Evolutionary conservation across 2,888 invertebrate genomes (phyloP), one percentile per base, ranked within the genome.

Genomic region (Bombylius major): DNA sequence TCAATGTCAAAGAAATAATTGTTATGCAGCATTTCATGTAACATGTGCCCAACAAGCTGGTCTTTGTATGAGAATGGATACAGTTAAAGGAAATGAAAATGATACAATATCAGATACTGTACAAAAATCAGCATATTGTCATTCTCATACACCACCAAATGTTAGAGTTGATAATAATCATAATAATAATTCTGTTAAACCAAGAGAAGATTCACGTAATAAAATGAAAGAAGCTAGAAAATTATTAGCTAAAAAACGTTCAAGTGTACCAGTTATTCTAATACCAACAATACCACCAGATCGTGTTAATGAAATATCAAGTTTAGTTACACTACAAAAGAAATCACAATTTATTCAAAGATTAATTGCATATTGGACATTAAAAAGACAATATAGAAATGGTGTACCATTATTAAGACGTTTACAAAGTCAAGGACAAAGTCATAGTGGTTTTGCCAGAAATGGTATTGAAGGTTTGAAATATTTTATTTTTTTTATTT

Each of bases 21-120:
- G 97, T 70, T 97, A 96, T 70, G 89, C 93, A 9, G 97, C 98
- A 1, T 99, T 99, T 76, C 99, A 99, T 72, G 99, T 99, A 5
- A 99, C 99, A 0, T 99, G 99, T 74, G 99, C 98, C 1, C 96
- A 97, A 71, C 93, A 91, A 69, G 95, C 96, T 33, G 82, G 84
- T 1, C 78, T 99, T 1, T 89, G 90, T 68, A 96, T 96, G 96
- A 89, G 92, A 68, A 96, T 98, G 87, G 91, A 96, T 68, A 94
- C 95, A 0, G 89, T 94, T 0, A 82, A 84, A 65, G 70, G 72
- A 54, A 70, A 69, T 39, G 69, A 77, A 53, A 82, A 84, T 66
- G 80, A 84, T 52, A 78, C 79, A 57, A 81, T 86, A 63, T 87
- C 90, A 0, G 86, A 91, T 62, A 81, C 88, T 56, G 93, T 97